Evolutionary conservation across 2,113 vertebrate genomes (phyloP).

Genomic region (Nerophis ophidion): DNA sequence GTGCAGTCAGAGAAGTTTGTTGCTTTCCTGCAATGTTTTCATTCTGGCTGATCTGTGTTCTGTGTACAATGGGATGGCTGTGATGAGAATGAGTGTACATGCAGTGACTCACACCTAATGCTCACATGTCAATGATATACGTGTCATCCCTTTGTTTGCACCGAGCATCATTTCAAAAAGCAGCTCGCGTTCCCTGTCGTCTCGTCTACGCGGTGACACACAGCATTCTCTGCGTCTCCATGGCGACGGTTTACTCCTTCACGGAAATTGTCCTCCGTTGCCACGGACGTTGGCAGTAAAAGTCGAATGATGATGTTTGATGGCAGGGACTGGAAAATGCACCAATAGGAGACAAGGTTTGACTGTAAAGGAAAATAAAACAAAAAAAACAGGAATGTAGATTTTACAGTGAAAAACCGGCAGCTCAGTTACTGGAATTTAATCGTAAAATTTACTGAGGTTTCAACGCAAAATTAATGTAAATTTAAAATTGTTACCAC

Average conservation of each 20-base stretch:
- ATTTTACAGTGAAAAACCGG: no score
- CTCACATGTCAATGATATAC: slow-evolving; percentile 4
- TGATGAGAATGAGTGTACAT: slow-evolving; percentile 14
- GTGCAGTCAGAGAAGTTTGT: slow-evolving; percentile 28
- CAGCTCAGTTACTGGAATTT: no score
- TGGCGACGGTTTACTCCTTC: not conserved
- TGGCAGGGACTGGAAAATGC: slow-evolving; percentile 6
- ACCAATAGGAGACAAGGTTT: not conserved
- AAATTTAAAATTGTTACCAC: no score
- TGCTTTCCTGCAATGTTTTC: slow-evolving; percentile 32
- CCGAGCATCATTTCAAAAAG: not conserved
- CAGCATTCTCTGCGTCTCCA: slow-evolving; percentile 1
- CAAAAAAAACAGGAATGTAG: no score
- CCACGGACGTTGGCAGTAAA: not conserved
- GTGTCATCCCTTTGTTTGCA: slow-evolving; percentile 12
- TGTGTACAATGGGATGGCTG: slow-evolving; percentile 24
- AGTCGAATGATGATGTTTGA: slow-evolving; percentile 4
- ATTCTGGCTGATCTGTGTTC: slow-evolving; percentile 11
- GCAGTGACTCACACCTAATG: not conserved
- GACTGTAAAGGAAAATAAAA: no score
- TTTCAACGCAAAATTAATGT: no score
- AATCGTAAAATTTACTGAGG: no score
- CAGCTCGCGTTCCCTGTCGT: no score
- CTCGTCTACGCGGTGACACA: not conserved
- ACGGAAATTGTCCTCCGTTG: not conserved